Evolutionary conservation across 2,113 vertebrate species (phyloP).

Genomic region (Pleuronectes platessa): DNA sequence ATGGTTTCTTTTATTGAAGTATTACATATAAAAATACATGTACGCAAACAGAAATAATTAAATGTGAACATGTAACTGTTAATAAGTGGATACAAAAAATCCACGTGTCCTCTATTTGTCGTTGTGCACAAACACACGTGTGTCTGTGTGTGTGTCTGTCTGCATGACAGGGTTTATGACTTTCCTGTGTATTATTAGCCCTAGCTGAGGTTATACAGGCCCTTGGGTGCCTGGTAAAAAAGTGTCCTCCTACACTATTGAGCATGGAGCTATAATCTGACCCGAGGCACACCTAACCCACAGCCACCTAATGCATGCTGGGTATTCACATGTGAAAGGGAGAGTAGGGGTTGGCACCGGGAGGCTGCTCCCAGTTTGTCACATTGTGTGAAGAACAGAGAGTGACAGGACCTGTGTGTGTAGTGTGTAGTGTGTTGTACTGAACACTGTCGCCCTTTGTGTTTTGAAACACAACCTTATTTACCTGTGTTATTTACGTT

Average conservation of each 20-base stretch:
- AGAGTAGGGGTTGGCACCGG: conserved; percentile 3
- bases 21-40: neutral
- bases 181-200: conserved; percentile 79
- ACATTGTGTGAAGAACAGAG: conserved; percentile 29
- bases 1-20: too few species aligned
- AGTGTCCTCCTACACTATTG: conserved; percentile 54
- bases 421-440: neutral
- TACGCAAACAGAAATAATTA: neutral
- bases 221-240: conserved; percentile 69
- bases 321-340: conserved; percentile 80
- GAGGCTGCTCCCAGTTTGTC: conserved; percentile 51
- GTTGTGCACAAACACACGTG: conserved; percentile 1
- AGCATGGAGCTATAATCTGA: conserved; percentile 78
- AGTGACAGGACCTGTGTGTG: conserved; percentile 19
- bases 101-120: neutral
- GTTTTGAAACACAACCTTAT: neutral
- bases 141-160: conserved; percentile 16
- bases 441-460: neutral
- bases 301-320: conserved; percentile 85
- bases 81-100: neutral
- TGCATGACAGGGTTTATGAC: conserved; percentile 56
- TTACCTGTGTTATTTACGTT: neutral
- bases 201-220: conserved; percentile 77
- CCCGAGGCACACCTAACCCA: conserved; percentile 82
- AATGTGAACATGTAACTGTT: neutral